Conservation (phyloP, 2,113 vertebrate species). For the Tachycineta bicolor region DNA sequence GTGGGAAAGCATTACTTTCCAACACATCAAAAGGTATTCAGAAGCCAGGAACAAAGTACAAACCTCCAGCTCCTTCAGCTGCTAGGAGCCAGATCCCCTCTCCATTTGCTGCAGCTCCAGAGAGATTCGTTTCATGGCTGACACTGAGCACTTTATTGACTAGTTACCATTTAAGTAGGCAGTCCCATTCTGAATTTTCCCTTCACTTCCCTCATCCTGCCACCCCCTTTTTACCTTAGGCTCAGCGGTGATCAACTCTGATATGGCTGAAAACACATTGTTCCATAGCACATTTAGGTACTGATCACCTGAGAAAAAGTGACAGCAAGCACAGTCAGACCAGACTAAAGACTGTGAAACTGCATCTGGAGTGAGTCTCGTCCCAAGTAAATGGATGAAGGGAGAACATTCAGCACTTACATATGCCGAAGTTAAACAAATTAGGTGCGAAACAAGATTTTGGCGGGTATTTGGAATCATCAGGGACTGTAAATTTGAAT, state of each 20-base stretch:
- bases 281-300: not conserved
- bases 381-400: not conserved
- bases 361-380: not conserved
- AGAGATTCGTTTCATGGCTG: not conserved
- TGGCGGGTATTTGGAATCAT: not conserved
- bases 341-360: not conserved
- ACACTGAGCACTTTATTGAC: not conserved
- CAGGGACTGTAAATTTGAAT: not conserved
- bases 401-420: not conserved
- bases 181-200: not conserved
- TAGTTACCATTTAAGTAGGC: not conserved
- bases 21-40: not conserved
- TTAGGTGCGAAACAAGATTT: not conserved
- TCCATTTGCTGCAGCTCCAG: not conserved
- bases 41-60: not conserved
- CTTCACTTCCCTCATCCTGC: not conserved
- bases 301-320: not conserved
- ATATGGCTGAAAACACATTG: not conserved
- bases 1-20: not conserved
- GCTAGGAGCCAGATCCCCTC: not conserved
- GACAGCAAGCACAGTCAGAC: not conserved
- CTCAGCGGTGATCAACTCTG: not conserved
- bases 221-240: not conserved
- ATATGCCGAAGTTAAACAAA: not conserved
- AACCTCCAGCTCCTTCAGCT: not conserved